phyloP scores from a whole-genome alignment of 2,113 vertebrate genomes.

The Melanerpes aurifrons region DNA sequence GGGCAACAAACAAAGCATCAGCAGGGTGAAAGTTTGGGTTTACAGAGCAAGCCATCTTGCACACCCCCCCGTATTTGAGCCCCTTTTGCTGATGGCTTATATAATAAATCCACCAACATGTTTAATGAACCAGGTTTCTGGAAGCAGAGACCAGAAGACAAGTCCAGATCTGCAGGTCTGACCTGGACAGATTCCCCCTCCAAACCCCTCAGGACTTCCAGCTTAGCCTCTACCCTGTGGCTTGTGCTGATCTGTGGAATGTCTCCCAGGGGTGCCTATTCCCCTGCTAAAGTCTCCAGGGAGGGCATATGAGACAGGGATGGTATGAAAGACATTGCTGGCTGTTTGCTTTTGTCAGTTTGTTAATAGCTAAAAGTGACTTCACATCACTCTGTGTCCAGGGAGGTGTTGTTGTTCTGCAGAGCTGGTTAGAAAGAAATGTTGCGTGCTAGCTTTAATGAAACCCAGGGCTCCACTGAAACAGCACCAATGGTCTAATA shows the following conservation, averaged over 20 bases:
- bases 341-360: neutral
- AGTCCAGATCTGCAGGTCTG: neutral
- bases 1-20: neutral
- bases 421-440: neutral
- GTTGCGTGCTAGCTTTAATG: slow-evolving; percentile 10
- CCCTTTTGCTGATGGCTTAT: neutral
- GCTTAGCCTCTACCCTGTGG: neutral
- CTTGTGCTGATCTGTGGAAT: neutral
- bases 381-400: neutral
- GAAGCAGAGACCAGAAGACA: neutral
- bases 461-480: slow-evolving; percentile 42
- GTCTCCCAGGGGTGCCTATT: neutral
- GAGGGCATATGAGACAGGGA: neutral
- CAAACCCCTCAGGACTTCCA: neutral
- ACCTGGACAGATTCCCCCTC: neutral
- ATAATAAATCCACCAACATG: neutral
- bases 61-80: neutral
- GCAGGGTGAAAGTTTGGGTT: neutral
- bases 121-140: neutral
- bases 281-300: neutral
- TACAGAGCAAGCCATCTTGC: neutral
- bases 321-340: neutral
- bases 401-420: neutral
- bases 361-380: neutral
- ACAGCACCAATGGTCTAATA: slow-evolving; percentile 32